Conservation (phyloP, 2,113 vertebrate species). For the Ondatra zibethicus region DNA sequence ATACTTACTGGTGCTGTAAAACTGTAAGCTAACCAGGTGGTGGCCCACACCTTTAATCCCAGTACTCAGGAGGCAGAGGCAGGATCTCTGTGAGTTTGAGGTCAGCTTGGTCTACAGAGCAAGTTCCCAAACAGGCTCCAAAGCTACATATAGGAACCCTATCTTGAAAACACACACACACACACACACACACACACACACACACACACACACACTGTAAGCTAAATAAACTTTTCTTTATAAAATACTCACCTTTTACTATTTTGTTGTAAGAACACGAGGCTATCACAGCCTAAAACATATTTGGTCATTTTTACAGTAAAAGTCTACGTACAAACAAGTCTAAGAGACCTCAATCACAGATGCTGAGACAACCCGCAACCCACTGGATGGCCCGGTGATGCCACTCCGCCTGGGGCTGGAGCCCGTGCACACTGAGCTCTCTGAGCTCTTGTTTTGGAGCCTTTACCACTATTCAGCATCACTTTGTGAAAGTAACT, state of each 20-base stretch:
- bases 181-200: too few relatives aligned
- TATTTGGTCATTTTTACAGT: slow-evolving; percentile 16
- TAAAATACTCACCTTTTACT: background rate
- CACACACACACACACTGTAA: background rate
- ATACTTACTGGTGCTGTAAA: background rate
- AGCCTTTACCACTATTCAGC: slow-evolving; percentile 9
- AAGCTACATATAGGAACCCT: too few relatives aligned
- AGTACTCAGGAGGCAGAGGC: too few relatives aligned
- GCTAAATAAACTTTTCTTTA: background rate
- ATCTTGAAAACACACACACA: too few relatives aligned
- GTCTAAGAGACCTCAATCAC: slow-evolving; percentile 13
- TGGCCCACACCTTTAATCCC: too few relatives aligned
- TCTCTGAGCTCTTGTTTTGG: background rate
- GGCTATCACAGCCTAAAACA: background rate
- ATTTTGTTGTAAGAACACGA: background rate
- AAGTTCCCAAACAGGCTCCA: too few relatives aligned
- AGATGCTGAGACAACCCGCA: background rate
- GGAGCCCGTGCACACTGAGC: background rate
- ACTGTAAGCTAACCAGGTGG: background rate
- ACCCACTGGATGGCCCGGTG: background rate
- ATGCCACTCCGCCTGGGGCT: slow-evolving; percentile 12
- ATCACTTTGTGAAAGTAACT: slow-evolving; percentile 17
- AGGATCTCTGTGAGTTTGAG: too few relatives aligned
- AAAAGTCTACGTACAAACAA: background rate
- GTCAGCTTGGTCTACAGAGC: too few relatives aligned